Evolutionary conservation across 2,888 invertebrate genomes (phyloP).

Genomic region (Blera fallax): DNA sequence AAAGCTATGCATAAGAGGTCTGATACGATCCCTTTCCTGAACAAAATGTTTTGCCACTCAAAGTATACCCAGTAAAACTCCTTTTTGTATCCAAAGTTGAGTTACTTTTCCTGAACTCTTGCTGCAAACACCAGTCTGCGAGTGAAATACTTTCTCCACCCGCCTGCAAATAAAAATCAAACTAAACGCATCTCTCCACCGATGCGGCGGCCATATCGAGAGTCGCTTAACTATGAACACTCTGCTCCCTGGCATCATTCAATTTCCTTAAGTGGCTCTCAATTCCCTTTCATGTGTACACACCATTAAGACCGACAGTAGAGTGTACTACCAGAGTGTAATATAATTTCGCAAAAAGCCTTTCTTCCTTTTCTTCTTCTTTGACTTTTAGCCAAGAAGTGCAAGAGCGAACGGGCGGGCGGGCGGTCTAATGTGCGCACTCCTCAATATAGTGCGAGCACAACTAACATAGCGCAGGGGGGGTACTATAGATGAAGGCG

Average conservation of each 20-base stretch:
- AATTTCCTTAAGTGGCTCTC: constrained; percentile 69
- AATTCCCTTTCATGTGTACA: constrained; percentile 65
- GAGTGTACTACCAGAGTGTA: constrained; percentile 45
- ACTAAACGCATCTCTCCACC: constrained; percentile 31
- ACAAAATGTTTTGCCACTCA: too few relatives aligned
- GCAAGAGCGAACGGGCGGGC: not conserved
- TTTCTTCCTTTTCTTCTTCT: constrained; percentile 37
- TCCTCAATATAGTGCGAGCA: not conserved
- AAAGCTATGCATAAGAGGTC: too few relatives aligned
- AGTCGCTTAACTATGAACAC: constrained; percentile 8
- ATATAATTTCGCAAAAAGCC: constrained; percentile 66
- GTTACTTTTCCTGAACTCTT: too few relatives aligned
- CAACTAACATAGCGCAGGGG: not conserved
- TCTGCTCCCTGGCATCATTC: constrained; percentile 41
- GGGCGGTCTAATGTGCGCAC: not conserved
- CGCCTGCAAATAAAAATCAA: constrained; percentile 48
- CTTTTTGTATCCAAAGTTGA: too few relatives aligned
- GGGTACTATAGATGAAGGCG: not conserved
- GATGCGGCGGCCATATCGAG: constrained; percentile 8
- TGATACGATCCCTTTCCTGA: too few relatives aligned
- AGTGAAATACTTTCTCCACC: not conserved
- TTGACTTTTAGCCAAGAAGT: constrained; percentile 1
- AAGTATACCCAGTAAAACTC: too few relatives aligned
- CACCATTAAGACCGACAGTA: constrained; percentile 56
- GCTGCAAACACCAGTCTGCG: not conserved